Evolutionary conservation across 2,888 invertebrate species (phyloP), one percentile per base, ranked within the genome.

Genomic region (Drosophila paramelanica): DNA sequence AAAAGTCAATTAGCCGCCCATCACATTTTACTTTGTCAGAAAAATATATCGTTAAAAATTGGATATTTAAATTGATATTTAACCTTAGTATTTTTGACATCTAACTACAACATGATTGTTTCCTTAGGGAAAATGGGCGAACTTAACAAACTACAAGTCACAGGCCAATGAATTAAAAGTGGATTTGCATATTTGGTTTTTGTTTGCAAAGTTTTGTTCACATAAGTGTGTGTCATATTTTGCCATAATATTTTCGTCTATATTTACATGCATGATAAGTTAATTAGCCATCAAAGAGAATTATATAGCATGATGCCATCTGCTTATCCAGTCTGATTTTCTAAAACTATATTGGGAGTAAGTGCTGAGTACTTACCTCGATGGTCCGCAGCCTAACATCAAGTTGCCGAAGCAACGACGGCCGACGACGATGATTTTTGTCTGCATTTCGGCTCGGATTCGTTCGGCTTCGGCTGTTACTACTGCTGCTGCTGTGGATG

Each of bases 261-360:
- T 45, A 38, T 20, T 31, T 38, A 31, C 20, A n/a, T 14, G 8
- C 14, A 49, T 45, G 33, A 50, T 52, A 76, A 76, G 56, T 74
- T 66, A 55, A 58, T 74, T 50, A 57, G 8, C 42, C 41, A 57
- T 67, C 73, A 73, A 77, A 75, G 59, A 42, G 73, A 77, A 75
- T 77, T 73, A 60, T 77, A 67, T 73, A 68, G 36, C 70, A 67
- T 43, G 56, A 59, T 70, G 67, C 57, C 67, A 67, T 77, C 69
- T 74, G 70, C 76, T 66, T 56, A 75, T 65, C 67, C 74, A 74
- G 68, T 78, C 57, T 57, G 43, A 78, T 64, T 56, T 64, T 57
- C 67, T 39, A 69, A 73, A 78, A 73, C 69, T 65, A 51, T 69
- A 76, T 78, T 65, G 75, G 53, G 45, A 72, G 60, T 61, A 59